Conservation (phyloP, 2,113 vertebrate species). For the Myiozetetes cayanensis region DNA sequence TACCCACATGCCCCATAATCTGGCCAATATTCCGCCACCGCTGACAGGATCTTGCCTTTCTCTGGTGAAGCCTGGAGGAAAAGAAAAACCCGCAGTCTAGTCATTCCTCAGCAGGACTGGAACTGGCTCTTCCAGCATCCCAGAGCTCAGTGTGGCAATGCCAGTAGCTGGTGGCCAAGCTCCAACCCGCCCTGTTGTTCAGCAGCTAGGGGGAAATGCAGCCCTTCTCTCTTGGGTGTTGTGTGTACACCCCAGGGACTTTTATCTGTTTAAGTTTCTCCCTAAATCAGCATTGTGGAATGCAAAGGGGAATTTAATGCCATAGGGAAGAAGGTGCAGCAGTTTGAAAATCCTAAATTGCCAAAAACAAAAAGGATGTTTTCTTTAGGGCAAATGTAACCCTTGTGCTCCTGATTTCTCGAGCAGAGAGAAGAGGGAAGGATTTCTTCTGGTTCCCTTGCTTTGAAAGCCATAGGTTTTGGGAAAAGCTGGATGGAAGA, state of each 20-base stretch:
- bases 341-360: background rate
- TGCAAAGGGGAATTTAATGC: background rate
- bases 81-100: background rate
- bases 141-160: background rate
- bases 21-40: slow-evolving; percentile 30
- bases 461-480: background rate
- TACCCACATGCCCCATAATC: slow-evolving; percentile 54
- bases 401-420: background rate
- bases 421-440: background rate
- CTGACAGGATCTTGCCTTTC: slow-evolving; percentile 22
- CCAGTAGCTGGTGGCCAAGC: background rate
- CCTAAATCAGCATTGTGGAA: background rate
- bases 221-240: background rate
- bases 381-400: background rate
- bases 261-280: background rate
- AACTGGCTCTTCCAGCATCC: background rate
- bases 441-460: background rate
- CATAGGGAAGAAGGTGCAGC: background rate
- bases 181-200: fast-evolving
- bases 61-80: background rate
- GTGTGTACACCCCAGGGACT: background rate
- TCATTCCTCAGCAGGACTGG: background rate
- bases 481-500: background rate
- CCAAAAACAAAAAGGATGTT: background rate
- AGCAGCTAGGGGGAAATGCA: background rate